These are phyloP conservation scores for Lycodopsis pacificus DNA, from an alignment of 2,797 vertebrate species.

Conservation along the genomic window DNA sequence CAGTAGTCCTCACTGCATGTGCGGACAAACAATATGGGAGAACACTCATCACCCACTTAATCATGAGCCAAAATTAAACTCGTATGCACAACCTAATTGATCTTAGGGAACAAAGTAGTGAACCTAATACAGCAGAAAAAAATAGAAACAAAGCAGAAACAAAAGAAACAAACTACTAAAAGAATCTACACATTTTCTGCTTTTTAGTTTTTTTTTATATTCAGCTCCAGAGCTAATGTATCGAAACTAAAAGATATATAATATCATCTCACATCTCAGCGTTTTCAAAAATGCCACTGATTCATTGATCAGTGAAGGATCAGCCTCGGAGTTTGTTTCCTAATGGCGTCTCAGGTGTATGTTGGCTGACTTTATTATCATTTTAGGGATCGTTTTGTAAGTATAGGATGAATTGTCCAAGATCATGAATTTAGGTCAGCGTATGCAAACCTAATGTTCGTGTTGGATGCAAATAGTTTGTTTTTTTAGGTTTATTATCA, in stretches of 20 bases:
- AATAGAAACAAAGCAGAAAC: background rate
- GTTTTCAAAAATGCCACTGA: background rate
- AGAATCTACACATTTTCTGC: background rate
- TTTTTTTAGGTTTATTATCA: background rate
- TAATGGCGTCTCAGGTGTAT: background rate
- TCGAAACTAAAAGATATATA: background rate
- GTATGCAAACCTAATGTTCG: too few species aligned
- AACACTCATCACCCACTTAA: slow-evolving; percentile 28
- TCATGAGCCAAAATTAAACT: slow-evolving; percentile 18
- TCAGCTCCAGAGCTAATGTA: background rate
- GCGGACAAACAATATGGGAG: slow-evolving; percentile 11
- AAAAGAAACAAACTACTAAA: background rate
- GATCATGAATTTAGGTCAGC: background rate
- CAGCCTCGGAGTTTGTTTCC: background rate
- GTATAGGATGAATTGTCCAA: background rate
- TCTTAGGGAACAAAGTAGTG: background rate
- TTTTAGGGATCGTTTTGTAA: background rate
- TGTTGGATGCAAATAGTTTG: background rate
- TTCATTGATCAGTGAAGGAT: background rate
- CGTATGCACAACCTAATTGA: background rate
- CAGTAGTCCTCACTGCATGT: slow-evolving; percentile 7
- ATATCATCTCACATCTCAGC: background rate
- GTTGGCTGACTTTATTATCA: background rate
- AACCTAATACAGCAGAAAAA: background rate
- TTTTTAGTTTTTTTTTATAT: background rate